phyloP scores from a whole-genome alignment of 1,140 invertebrate genomes.

The Dinothrombium tinctorium region DNA sequence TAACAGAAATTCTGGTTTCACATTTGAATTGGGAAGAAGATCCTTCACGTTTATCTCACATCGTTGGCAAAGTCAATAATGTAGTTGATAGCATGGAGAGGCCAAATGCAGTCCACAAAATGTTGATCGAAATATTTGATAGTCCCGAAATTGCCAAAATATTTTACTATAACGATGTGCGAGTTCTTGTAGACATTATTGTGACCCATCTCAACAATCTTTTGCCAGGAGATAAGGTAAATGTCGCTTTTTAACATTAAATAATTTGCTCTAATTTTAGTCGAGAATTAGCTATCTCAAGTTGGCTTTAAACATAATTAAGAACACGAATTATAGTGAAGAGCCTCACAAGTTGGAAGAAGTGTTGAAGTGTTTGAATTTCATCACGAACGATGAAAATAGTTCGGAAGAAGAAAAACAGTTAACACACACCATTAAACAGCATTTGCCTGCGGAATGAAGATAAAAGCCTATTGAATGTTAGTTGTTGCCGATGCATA shows the following conservation, averaged over 20 bases:
- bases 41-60: slow-evolving; percentile 4
- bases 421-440: too few relatives aligned
- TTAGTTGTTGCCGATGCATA: too few relatives aligned
- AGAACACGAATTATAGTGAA: slow-evolving; percentile 9
- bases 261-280: slow-evolving; percentile 6
- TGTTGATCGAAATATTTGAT: slow-evolving; percentile 59
- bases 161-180: slow-evolving; percentile 78
- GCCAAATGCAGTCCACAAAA: slow-evolving; percentile 59
- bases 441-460: too few relatives aligned
- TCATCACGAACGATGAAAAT: slow-evolving; percentile 5
- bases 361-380: slow-evolving; percentile 6
- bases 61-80: slow-evolving; percentile 26
- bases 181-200: slow-evolving; percentile 73
- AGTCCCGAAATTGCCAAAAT: slow-evolving; percentile 45
- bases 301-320: slow-evolving; percentile 1
- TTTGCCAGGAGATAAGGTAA: slow-evolving; percentile 57
- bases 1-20: slow-evolving; percentile 65
- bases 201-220: slow-evolving; percentile 63
- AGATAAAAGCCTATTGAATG: too few relatives aligned
- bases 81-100: slow-evolving; percentile 31
- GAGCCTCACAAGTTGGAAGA: slow-evolving; percentile 9
- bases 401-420: slow-evolving; percentile 6
- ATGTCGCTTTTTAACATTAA: slow-evolving; percentile 6
- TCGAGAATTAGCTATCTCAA: slow-evolving; percentile 5
- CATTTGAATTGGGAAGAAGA: slow-evolving; percentile 56